Conservation (phyloP, 37 sponge, comb jelly and placozoan species). For the Spongia lamella region DNA sequence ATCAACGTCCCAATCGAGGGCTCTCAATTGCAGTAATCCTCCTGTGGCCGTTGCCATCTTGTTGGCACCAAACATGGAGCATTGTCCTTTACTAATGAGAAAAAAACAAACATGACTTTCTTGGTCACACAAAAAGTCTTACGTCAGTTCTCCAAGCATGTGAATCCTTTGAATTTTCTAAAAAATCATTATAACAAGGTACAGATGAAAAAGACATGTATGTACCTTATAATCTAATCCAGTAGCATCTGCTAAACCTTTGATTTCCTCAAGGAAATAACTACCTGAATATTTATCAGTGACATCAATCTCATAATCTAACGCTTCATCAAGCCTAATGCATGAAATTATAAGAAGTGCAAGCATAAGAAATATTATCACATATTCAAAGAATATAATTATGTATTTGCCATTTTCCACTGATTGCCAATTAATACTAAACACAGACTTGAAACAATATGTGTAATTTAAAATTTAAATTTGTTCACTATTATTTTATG, state of each 20-base stretch:
- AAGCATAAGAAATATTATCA: too few species aligned
- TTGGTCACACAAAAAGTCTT: not conserved
- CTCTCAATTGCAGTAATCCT: conserved; percentile 76
- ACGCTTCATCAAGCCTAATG: conserved; percentile 67
- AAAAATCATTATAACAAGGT: not conserved
- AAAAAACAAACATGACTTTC: not conserved
- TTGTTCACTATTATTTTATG: too few species aligned
- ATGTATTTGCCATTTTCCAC: too few species aligned
- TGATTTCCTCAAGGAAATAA: conserved; percentile 78
- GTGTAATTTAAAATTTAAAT: too few species aligned
- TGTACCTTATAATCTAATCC: conserved; percentile 59
- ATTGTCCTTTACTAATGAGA: conserved; percentile 62
- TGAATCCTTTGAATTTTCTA: conserved; percentile 72
- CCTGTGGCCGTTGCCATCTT: conserved; percentile 49
- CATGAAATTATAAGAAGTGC: not conserved
- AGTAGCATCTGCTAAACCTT: conserved; percentile 68
- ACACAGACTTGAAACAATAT: too few species aligned
- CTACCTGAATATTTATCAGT: conserved; percentile 52
- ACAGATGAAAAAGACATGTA: not conserved
- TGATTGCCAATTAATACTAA: too few species aligned
- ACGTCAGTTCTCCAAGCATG: conserved; percentile 93
- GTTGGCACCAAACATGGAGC: conserved; percentile 93
- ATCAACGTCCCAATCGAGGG: conserved; percentile 91
- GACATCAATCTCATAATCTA: conserved; percentile 66
- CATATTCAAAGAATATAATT: too few species aligned